A percentile compares a stretch with the other conserved stretches of the same genome.
Evolutionary conservation across 2,888 invertebrate genomes (phyloP).

Genomic region (Cheiracanthium punctorium): DNA sequence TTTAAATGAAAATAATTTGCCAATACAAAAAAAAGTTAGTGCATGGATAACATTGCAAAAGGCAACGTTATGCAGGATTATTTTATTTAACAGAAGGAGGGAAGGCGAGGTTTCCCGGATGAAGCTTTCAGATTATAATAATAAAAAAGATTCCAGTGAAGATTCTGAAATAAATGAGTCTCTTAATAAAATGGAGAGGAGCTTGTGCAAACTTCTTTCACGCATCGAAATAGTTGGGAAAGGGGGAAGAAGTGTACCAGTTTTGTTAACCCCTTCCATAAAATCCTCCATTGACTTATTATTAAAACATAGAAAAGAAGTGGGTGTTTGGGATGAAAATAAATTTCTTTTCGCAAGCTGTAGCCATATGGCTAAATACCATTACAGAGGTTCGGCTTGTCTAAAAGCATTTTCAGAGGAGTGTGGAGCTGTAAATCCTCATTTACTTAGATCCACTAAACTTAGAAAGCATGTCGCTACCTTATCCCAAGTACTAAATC

Average conservation of each 20-base stretch:
- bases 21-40: too few relatives aligned
- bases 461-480: not conserved
- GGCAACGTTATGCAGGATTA: not conserved
- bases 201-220: not conserved
- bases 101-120: not conserved
- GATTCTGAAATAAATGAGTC: not conserved
- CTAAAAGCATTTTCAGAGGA: not conserved
- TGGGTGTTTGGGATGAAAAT: not conserved
- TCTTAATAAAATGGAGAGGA: not conserved
- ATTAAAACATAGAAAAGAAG: not conserved
- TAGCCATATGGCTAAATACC: not conserved
- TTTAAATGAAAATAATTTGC: too few relatives aligned
- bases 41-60: not conserved
- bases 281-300: not conserved
- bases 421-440: not conserved
- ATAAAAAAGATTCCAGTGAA: not conserved
- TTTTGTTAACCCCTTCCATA: not conserved
- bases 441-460: not conserved
- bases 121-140: not conserved
- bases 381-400: not conserved
- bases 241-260: not conserved
- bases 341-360: not conserved
- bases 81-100: not conserved
- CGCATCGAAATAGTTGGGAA: not conserved
- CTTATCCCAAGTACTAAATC: not conserved